phyloP scores from a whole-genome alignment of 1,140 invertebrate genomes.

The Drosophila orena region DNA sequence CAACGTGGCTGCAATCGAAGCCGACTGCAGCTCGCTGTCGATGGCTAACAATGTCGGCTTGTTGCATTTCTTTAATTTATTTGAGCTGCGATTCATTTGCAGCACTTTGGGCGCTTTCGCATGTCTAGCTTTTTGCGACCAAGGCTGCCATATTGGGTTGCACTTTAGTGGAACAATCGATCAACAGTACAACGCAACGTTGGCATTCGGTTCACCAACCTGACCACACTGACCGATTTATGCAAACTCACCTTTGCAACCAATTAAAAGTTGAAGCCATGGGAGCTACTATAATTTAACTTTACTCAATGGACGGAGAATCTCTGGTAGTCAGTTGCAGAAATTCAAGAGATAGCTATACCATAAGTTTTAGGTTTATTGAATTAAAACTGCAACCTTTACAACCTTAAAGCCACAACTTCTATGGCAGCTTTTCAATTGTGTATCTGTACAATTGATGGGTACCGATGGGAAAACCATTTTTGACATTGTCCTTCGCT shows the following conservation, averaged over 20 bases:
- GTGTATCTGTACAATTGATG: not conserved
- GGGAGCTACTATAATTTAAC: no score
- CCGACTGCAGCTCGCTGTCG: conserved; percentile 31
- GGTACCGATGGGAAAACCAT: not conserved
- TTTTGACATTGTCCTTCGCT: conserved; percentile 5
- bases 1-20: conserved; percentile 37
- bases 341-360: not conserved
- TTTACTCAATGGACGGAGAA: no score
- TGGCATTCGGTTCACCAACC: not conserved
- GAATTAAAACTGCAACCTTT: no score
- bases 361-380: no score
- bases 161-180: conserved; percentile 13
- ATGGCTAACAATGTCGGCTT: conserved; percentile 48
- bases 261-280: conserved; percentile 3
- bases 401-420: no score
- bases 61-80: conserved; percentile 74
- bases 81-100: conserved; percentile 53
- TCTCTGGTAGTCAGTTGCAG: no score
- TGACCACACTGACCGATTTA: conserved; percentile 4
- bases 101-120: conserved; percentile 22
- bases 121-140: conserved; percentile 12
- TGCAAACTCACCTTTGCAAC: not conserved
- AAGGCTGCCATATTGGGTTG: conserved; percentile 9
- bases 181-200: not conserved
- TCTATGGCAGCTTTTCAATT: no score